Evolutionary conservation across 2,113 vertebrate species (phyloP).

Genomic region (Girardinichthys multiradiatus): DNA sequence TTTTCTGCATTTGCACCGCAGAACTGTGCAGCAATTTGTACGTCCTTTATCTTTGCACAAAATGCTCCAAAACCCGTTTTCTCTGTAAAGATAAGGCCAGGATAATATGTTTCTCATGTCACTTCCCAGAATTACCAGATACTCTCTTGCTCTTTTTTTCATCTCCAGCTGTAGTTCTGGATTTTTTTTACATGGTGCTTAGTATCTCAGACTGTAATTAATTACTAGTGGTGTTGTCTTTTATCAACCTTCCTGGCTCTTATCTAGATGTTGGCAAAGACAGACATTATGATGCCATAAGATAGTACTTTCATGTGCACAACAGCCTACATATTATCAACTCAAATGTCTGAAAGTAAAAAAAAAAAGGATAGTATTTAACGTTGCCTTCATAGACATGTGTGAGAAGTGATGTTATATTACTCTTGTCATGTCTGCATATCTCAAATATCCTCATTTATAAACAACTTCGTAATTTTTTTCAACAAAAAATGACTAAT

Average conservation of each 20-base stretch:
- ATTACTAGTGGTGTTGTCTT: conserved; percentile 25
- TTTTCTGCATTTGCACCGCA: conserved; percentile 14
- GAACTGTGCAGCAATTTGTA: conserved; percentile 37
- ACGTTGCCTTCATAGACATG: too few species aligned
- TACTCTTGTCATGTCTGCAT: too few species aligned
- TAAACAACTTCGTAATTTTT: too few species aligned
- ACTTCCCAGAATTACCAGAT: conserved; percentile 56
- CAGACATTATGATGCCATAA: neutral
- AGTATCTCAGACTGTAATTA: conserved; percentile 57
- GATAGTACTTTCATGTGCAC: too few species aligned
- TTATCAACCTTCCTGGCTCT: conserved; percentile 23
- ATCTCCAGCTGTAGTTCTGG: conserved; percentile 43
- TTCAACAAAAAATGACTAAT: too few species aligned
- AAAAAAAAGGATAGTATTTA: too few species aligned
- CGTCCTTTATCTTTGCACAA: conserved; percentile 23
- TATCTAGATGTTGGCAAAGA: conserved; percentile 40
- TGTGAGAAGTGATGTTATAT: too few species aligned
- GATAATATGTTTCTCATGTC: conserved; percentile 62
- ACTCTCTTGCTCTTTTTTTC: conserved; percentile 35
- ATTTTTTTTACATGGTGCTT: conserved; percentile 40
- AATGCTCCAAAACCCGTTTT: conserved; percentile 46
- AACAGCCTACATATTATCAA: too few species aligned
- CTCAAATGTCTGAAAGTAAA: too few species aligned
- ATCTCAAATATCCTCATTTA: too few species aligned
- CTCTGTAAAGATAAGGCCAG: conserved; percentile 52